phyloP scores from a whole-genome alignment of 2,113 vertebrate genomes.

The Panthera tigris region DNA sequence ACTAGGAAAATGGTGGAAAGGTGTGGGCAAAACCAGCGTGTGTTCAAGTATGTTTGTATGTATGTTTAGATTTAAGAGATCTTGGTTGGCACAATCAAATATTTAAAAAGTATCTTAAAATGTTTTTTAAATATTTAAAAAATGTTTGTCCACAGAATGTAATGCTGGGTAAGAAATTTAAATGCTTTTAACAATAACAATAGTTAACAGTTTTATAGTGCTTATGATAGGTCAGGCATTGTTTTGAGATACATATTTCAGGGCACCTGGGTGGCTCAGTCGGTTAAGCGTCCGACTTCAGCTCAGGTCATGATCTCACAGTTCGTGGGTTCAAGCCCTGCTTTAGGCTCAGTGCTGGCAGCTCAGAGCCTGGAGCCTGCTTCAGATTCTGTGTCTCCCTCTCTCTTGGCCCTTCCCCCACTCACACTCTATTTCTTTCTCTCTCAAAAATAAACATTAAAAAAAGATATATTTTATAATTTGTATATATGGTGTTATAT shows the following conservation, averaged over 20 bases:
- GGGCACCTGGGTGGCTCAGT: too few relatives aligned
- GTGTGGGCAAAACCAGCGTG: neutral
- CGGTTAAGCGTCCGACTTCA: too few relatives aligned
- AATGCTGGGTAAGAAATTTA: neutral
- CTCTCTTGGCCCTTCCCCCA: too few relatives aligned
- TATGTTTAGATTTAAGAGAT: neutral
- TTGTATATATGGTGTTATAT: neutral
- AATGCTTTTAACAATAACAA: neutral
- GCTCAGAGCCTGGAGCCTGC: too few relatives aligned
- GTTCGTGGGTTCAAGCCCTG: too few relatives aligned
- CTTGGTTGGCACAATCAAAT: neutral
- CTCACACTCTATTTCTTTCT: too few relatives aligned
- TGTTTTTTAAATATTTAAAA: neutral
- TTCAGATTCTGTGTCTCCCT: too few relatives aligned
- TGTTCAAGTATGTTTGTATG: neutral
- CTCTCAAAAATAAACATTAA: too few relatives aligned
- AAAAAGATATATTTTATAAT: too few relatives aligned
- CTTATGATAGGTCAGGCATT: neutral
- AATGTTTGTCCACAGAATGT: neutral
- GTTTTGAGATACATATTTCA: neutral
- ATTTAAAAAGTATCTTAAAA: neutral
- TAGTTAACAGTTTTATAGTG: neutral
- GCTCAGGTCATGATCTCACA: too few relatives aligned
- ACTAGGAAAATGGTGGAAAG: neutral
- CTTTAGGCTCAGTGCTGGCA: too few relatives aligned